phyloP scores from a whole-genome alignment of 2,888 invertebrate species.

The Lithophane semibrunnea region DNA sequence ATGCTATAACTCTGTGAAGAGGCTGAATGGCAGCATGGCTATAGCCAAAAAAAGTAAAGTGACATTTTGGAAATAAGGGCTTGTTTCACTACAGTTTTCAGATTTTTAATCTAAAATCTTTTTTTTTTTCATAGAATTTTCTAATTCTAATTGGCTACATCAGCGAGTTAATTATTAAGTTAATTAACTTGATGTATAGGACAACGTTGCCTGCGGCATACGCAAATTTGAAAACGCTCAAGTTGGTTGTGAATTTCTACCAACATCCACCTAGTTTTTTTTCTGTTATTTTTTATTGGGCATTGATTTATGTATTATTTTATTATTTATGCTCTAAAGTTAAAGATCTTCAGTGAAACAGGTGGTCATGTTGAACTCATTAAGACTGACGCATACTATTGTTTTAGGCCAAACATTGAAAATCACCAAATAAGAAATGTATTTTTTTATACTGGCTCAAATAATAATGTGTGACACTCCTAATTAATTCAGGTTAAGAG shows the following conservation, averaged over 20 bases:
- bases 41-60: neutral
- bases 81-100: slow-evolving; percentile 10
- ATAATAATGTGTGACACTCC: slow-evolving; percentile 9
- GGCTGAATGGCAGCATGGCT: neutral
- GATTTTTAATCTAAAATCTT: neutral
- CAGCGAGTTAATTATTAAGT: neutral
- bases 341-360: neutral
- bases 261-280: neutral
- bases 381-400: slow-evolving; percentile 32
- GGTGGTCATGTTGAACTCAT: neutral
- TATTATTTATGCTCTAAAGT: neutral
- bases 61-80: slow-evolving; percentile 7
- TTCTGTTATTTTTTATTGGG: neutral
- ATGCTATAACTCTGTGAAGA: neutral
- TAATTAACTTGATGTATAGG: neutral
- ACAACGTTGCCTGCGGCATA: neutral
- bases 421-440: neutral
- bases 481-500: neutral
- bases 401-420: neutral
- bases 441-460: neutral
- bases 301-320: neutral
- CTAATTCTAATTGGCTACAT: neutral
- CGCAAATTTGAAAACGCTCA: neutral
- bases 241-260: slow-evolving; percentile 24
- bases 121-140: neutral